Evolutionary conservation across 2,113 vertebrate genomes (phyloP).

Genomic region (Otus sunia): DNA sequence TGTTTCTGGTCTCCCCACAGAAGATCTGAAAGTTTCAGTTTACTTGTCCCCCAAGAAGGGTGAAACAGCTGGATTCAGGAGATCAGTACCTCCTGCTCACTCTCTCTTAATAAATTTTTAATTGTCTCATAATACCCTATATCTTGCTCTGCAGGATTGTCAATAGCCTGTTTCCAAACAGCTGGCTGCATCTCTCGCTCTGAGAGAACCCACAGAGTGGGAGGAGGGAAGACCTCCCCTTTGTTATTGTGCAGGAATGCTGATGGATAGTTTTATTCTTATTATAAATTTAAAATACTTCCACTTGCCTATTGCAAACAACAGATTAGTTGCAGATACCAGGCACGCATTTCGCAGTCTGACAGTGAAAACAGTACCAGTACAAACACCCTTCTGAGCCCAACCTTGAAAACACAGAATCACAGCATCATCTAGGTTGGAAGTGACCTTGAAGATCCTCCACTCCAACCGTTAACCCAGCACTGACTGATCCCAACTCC

Average conservation of each 20-base stretch:
- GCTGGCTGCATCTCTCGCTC: neutral
- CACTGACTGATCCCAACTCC: too few species aligned
- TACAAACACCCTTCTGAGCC: neutral
- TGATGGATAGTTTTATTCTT: neutral
- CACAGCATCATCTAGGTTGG: too few species aligned
- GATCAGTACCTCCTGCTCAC: neutral
- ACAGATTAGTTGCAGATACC: neutral
- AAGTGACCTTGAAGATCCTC: too few species aligned
- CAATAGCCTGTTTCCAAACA: constrained; percentile 12
- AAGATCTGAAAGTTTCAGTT: neutral
- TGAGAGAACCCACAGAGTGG: neutral
- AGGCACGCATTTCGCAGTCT: neutral
- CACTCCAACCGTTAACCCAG: too few species aligned
- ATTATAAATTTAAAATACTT: neutral
- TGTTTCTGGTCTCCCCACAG: neutral
- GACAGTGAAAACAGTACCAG: neutral
- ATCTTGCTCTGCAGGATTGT: neutral
- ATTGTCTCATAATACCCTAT: neutral
- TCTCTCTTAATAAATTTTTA: neutral
- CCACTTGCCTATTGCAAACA: neutral
- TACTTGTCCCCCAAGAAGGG: neutral
- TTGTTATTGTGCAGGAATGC: neutral
- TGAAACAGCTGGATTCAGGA: neutral
- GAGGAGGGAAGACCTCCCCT: neutral
- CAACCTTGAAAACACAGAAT: neutral